Percentiles rank a stretch among this genome's conserved stretches.
phyloP scores from a whole-genome alignment of 2,113 vertebrate species.

The Oceanodroma tethys region DNA sequence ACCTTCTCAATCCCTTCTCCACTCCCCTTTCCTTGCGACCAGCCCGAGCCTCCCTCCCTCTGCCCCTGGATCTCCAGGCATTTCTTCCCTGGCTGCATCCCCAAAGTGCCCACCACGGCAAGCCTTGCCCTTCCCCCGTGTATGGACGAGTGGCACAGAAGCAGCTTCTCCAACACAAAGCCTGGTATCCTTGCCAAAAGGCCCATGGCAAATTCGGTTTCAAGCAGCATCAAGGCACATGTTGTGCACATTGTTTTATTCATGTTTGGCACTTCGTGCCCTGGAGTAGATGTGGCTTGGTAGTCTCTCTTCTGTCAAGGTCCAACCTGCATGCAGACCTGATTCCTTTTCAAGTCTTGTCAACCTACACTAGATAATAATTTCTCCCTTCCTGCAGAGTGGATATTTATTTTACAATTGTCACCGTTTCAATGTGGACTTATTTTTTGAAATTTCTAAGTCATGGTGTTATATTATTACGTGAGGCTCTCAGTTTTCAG shows the following conservation, averaged over 20 bases:
- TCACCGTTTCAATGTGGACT: not conserved
- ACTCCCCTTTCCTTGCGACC: not conserved
- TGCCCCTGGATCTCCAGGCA: accelerated
- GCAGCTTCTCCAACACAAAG: not conserved
- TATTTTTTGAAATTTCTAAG: not conserved
- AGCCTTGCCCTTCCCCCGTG: not conserved
- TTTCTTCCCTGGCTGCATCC: not conserved
- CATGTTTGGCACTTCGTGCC: accelerated
- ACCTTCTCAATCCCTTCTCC: not conserved
- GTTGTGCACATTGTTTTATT: not conserved
- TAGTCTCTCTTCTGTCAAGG: not conserved
- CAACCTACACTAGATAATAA: not conserved
- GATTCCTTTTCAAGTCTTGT: not conserved
- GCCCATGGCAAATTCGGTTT: not conserved
- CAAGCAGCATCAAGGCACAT: not conserved
- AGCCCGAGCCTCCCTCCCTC: not conserved
- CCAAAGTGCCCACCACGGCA: accelerated
- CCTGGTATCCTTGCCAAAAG: not conserved
- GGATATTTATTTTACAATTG: not conserved
- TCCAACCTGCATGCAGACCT: not conserved
- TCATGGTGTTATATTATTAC: not conserved
- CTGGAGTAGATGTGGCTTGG: accelerated
- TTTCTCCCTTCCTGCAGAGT: not conserved
- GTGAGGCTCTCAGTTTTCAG: not conserved
- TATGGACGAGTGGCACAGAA: not conserved